These are phyloP conservation scores for Choristoneura rosaceana DNA, from an alignment of 2,888 invertebrate genomes.

Conservation along the genomic window DNA sequence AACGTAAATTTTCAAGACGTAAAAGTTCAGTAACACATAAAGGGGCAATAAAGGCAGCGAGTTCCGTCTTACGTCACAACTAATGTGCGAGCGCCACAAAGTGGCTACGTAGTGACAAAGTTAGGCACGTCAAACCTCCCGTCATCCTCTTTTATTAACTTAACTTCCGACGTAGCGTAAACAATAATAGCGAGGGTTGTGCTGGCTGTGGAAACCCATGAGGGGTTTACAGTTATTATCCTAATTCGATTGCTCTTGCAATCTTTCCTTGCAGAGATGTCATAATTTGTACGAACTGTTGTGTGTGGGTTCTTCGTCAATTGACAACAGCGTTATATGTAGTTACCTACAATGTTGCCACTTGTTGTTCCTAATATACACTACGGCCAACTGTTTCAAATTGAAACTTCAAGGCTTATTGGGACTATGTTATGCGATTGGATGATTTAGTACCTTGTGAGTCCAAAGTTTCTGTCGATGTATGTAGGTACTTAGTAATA, in stretches of 20 bases:
- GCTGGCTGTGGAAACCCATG: constrained; percentile 25
- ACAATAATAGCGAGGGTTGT: constrained; percentile 35
- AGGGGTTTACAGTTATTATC: constrained; percentile 31
- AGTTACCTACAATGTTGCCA: neutral
- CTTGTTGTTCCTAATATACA: neutral
- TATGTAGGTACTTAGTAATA: neutral
- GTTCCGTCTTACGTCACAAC: constrained; percentile 19
- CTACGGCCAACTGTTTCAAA: neutral
- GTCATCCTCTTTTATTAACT: constrained; percentile 41
- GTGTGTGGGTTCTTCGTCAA: neutral
- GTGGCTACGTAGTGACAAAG: constrained; percentile 36
- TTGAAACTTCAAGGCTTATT: neutral
- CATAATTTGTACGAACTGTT: constrained; percentile 12
- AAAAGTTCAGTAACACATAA: constrained; percentile 30
- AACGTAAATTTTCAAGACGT: constrained; percentile 31
- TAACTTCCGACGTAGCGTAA: constrained; percentile 36
- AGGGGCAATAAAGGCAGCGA: constrained; percentile 33
- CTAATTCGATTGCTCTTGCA: constrained; percentile 28
- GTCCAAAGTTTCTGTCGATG: neutral
- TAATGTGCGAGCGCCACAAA: constrained; percentile 33
- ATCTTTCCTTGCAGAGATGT: constrained; percentile 4
- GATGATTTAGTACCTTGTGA: neutral
- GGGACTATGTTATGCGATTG: neutral
- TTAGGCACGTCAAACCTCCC: constrained; percentile 37
- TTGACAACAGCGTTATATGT: neutral